phyloP scores from a whole-genome alignment of 2,113 vertebrate genomes.

The Gorsachius goisagi region DNA sequence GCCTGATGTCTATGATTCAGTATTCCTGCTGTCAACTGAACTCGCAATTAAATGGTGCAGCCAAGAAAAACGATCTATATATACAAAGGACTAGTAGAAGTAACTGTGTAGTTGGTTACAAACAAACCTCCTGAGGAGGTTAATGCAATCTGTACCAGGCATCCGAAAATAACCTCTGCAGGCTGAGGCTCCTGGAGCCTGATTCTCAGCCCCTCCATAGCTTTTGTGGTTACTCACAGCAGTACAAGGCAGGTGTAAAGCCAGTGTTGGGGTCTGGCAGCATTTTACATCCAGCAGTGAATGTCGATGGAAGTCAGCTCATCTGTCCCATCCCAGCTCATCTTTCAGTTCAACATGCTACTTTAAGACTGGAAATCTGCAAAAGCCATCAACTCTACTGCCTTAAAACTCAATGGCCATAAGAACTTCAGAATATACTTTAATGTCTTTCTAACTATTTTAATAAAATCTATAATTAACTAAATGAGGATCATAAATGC shows the following conservation, averaged over 20 bases:
- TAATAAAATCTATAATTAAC: conserved; percentile 24
- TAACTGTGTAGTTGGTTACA: background rate
- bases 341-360: background rate
- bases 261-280: background rate
- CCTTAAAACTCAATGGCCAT: background rate
- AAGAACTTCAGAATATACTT: background rate
- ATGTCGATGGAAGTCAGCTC: background rate
- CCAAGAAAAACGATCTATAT: background rate
- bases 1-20: background rate
- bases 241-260: background rate
- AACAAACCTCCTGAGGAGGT: background rate
- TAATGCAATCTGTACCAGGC: background rate
- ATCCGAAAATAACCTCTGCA: background rate
- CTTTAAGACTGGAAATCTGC: background rate
- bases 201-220: background rate
- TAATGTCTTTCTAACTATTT: background rate
- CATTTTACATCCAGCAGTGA: background rate
- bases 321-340: background rate
- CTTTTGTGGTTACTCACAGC: background rate
- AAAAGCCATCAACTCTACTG: background rate
- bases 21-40: background rate
- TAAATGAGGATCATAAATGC: background rate
- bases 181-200: background rate
- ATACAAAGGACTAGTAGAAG: background rate
- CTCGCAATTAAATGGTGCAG: background rate